Evolutionary conservation across 2,888 invertebrate genomes (phyloP).

Genomic region (Andrena minutula): DNA sequence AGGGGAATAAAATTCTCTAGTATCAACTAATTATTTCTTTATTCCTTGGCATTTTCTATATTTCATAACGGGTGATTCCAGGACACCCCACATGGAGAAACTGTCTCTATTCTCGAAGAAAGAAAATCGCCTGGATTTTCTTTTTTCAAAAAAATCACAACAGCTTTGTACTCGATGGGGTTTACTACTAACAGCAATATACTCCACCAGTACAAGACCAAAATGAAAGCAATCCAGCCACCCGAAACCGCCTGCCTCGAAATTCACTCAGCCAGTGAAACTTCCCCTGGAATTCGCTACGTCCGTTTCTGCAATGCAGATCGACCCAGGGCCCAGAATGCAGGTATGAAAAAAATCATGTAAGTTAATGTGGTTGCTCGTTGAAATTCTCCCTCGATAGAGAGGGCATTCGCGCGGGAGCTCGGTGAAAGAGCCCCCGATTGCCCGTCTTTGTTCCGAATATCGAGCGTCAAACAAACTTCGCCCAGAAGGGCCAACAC

Average conservation of each 20-base stretch:
- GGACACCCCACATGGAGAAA: not conserved
- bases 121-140: not conserved
- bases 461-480: conserved; percentile 25
- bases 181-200: not conserved
- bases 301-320: conserved; percentile 16
- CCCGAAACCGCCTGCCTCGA: not conserved
- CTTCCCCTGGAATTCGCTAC: not conserved
- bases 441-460: not conserved
- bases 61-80: too few relatives aligned
- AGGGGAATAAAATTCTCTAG: too few relatives aligned
- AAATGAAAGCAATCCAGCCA: not conserved
- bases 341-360: conserved; percentile 20
- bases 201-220: not conserved
- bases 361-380: not conserved
- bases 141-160: not conserved
- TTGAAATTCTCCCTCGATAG: not conserved
- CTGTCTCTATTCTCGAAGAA: not conserved
- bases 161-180: not conserved
- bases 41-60: too few relatives aligned
- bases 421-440: not conserved
- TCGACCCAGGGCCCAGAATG: not conserved
- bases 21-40: too few relatives aligned
- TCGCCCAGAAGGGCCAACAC: not conserved
- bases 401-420: not conserved
- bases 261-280: not conserved